Evolutionary conservation across 2,888 invertebrate genomes (phyloP).

Genomic region (Caradrina kadenii): DNA sequence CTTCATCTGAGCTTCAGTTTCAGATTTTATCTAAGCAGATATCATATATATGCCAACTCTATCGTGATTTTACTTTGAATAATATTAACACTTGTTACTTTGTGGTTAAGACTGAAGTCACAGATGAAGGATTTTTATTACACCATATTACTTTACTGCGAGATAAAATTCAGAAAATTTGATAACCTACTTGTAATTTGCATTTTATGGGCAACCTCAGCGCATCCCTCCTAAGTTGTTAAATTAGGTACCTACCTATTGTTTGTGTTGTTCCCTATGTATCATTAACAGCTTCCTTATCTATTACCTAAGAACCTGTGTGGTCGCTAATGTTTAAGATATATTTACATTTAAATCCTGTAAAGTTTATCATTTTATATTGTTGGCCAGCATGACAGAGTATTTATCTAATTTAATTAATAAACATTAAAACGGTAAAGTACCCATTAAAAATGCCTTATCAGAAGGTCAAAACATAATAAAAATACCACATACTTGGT

Average conservation of each 20-base stretch:
- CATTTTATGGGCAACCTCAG: slow-evolving; percentile 30
- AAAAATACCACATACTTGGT: background rate
- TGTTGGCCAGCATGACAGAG: background rate
- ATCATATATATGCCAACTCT: no score
- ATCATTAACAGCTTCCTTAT: slow-evolving; percentile 26
- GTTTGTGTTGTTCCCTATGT: slow-evolving; percentile 37
- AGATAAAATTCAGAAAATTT: slow-evolving; percentile 12
- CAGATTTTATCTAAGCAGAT: no score
- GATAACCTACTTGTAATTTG: slow-evolving; percentile 48
- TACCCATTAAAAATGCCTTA: background rate
- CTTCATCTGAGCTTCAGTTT: no score
- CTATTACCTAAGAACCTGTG: background rate
- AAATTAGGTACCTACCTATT: background rate
- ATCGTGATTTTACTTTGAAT: no score
- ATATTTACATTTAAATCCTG: background rate
- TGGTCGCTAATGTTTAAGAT: slow-evolving; percentile 6
- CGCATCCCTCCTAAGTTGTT: slow-evolving; percentile 28
- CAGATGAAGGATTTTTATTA: no score
- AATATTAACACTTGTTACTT: no score
- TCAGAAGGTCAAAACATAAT: background rate
- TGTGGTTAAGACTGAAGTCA: no score
- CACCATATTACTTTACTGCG: no score
- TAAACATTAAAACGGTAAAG: background rate
- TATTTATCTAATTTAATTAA: background rate
- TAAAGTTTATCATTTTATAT: slow-evolving; percentile 1